A percentile compares a stretch with the other conserved stretches of the same genome.
Conservation (phyloP, 2,113 vertebrate species). For the Rousettus leschenaultii region DNA sequence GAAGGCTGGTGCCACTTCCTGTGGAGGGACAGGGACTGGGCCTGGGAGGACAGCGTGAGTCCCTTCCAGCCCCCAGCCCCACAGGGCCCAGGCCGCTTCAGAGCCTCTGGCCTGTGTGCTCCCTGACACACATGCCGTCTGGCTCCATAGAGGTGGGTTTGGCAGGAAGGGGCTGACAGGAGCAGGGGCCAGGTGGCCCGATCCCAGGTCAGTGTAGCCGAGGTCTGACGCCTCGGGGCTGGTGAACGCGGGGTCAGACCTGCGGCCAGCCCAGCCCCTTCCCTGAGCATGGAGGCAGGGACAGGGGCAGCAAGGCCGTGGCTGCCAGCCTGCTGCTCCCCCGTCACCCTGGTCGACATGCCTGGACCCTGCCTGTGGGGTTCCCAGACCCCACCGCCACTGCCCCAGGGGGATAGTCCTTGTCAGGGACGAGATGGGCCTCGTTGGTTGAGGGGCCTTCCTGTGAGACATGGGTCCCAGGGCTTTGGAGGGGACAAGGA, state of each 20-base stretch:
- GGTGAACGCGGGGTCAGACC: too few species aligned
- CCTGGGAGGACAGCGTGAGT: not conserved
- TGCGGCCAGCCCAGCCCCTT: rapidly evolving
- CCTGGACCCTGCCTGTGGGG: not conserved
- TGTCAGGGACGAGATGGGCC: not conserved
- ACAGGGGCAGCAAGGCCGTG: rapidly evolving
- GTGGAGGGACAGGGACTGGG: not conserved
- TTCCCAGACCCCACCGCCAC: not conserved
- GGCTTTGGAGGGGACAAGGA: not conserved
- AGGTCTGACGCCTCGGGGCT: not conserved
- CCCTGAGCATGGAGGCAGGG: not conserved
- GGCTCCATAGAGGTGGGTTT: not conserved
- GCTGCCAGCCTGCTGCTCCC: not conserved
- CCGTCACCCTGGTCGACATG: too few species aligned
- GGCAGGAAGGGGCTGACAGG: not conserved
- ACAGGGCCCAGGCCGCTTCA: not conserved
- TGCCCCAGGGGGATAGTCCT: not conserved
- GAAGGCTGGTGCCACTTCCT: not conserved
- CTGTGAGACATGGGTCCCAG: not conserved
- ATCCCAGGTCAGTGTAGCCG: too few species aligned
- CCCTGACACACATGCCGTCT: not conserved
- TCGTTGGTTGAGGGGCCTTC: not conserved
- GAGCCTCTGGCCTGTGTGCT: not conserved
- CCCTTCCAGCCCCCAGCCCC: not conserved
- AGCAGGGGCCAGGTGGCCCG: not conserved